Base-by-base conservation (phyloP, 2,797 vertebrate species). In the Lophius americanus region DNA sequence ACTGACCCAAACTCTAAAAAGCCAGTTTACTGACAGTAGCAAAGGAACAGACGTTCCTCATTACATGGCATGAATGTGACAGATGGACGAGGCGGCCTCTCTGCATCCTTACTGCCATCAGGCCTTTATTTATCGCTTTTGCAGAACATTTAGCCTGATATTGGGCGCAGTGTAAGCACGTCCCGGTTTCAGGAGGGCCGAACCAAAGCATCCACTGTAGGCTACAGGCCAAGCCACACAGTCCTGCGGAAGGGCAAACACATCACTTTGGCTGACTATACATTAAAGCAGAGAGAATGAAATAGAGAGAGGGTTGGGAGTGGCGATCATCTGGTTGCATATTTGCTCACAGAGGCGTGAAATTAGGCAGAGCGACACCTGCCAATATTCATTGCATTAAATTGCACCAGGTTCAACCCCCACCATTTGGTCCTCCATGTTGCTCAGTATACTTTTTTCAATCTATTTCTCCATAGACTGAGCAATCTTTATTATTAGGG, bases 301-400 rank as follows among this genome's bases (percentile, higher is more conserved):
- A 47, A 70, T 52, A 41, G 41, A 63, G 54, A 60, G 62, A 73
- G 60, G 10, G 51, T 80, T 83, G 80, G 88, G 83, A 76, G 79
- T 72, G 79, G 73, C 50, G 49, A 84, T 85, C 64, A 36, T 87
- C 83, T 84, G 86, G 82, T 73, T 77, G 83, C 79, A 89, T 86
- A 84, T 87, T 87, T 82, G 85, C 75, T 88, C 90, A 91, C 76
- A 65, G 88, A 91, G 83, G 88, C 86, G 83, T 92, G 91, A 92
- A 92, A 92, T 91, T 91, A 91, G 82, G 86, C 86, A 67, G 86
- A 91, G 81, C 79, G 83, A 89, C 90, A 92, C 85, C 91, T 92
- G 91, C 90, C 91, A 91, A 90, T 91, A 87, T 60, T 65, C 84
- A 88, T 64, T 75, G 87, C 88, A 85, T 82, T 84, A 88, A 85